Evolutionary conservation across 35 echinoderm and acorn worm genomes (phyloP).

Genomic region (Holothuria glaberrima): DNA sequence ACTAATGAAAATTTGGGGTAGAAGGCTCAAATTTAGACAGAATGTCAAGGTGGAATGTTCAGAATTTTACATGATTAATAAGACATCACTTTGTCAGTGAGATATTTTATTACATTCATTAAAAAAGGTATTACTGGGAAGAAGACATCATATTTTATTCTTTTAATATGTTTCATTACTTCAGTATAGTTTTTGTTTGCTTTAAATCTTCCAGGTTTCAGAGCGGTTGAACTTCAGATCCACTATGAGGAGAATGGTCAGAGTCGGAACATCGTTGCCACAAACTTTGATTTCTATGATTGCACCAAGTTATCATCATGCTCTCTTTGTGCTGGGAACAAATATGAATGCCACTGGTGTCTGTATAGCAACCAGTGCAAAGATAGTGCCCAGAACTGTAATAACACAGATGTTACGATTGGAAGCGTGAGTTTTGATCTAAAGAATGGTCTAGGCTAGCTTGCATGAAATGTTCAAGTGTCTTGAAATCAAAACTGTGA

Average conservation of each 20-base stretch:
- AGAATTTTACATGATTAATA: too few relatives aligned
- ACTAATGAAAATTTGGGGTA: too few relatives aligned
- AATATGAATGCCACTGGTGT: slow-evolving; percentile 39
- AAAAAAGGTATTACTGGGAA: too few relatives aligned
- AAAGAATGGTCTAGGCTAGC: too few relatives aligned
- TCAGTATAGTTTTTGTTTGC: neutral
- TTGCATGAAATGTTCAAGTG: too few relatives aligned
- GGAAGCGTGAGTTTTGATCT: neutral
- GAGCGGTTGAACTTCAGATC: neutral
- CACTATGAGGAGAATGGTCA: slow-evolving; percentile 2
- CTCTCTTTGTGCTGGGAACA: slow-evolving; percentile 33
- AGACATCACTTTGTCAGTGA: too few relatives aligned
- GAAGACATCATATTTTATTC: too few relatives aligned
- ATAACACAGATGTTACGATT: neutral
- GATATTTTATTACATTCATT: too few relatives aligned
- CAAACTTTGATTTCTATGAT: slow-evolving; percentile 14
- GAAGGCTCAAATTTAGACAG: too few relatives aligned
- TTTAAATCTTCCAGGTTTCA: slow-evolving; percentile 23
- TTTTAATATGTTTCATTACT: neutral
- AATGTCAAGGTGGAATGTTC: too few relatives aligned
- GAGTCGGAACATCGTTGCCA: neutral
- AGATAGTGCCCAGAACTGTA: neutral
- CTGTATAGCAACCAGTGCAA: slow-evolving; percentile 26
- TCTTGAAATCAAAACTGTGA: too few relatives aligned
- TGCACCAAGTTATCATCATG: slow-evolving; percentile 16